These are phyloP conservation scores for Rhinogobio ventralis DNA, from an alignment of 2,797 vertebrate genomes.

Conservation along the genomic window DNA sequence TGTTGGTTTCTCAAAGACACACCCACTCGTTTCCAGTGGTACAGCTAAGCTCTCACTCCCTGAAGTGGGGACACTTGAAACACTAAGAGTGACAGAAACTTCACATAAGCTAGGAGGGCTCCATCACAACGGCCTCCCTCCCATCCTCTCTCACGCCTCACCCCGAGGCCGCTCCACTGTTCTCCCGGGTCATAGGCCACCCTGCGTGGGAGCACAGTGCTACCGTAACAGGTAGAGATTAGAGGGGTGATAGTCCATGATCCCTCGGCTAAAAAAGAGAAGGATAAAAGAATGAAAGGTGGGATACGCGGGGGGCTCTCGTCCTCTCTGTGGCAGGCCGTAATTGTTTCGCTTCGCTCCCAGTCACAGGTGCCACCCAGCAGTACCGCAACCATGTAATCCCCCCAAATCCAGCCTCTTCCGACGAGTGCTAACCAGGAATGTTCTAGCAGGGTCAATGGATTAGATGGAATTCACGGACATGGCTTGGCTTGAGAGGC, in stretches of 20 bases:
- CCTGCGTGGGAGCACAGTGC: constrained; percentile 45
- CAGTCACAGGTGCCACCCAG: constrained; percentile 79
- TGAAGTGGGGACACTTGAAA: constrained; percentile 84
- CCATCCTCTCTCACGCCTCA: constrained; percentile 61
- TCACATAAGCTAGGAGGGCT: constrained; percentile 77
- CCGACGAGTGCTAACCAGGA: constrained; percentile 80
- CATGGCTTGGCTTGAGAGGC: constrained; percentile 80
- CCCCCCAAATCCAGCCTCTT: constrained; percentile 82
- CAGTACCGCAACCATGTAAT: constrained; percentile 83
- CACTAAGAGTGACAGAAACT: constrained; percentile 84
- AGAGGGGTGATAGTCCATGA: constrained; percentile 48
- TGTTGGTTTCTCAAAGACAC: constrained; percentile 76
- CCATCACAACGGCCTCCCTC: constrained; percentile 60
- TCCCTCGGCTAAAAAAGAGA: constrained; percentile 36
- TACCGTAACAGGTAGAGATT: constrained; percentile 62
- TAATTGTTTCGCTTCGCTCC: constrained; percentile 67
- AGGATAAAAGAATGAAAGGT: constrained; percentile 60
- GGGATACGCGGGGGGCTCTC: constrained; percentile 57
- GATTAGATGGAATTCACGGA: constrained; percentile 80
- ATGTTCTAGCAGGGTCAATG: constrained; percentile 77
- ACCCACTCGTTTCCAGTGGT: constrained; percentile 65
- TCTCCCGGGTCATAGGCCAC: constrained; percentile 51
- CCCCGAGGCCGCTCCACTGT: constrained; percentile 54
- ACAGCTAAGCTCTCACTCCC: constrained; percentile 77
- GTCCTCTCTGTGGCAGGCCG: constrained; percentile 62